Evolutionary conservation across 2,888 invertebrate genomes (phyloP), one percentile per base, ranked within the genome.

Genomic region (Ichneumoninae sp.): DNA sequence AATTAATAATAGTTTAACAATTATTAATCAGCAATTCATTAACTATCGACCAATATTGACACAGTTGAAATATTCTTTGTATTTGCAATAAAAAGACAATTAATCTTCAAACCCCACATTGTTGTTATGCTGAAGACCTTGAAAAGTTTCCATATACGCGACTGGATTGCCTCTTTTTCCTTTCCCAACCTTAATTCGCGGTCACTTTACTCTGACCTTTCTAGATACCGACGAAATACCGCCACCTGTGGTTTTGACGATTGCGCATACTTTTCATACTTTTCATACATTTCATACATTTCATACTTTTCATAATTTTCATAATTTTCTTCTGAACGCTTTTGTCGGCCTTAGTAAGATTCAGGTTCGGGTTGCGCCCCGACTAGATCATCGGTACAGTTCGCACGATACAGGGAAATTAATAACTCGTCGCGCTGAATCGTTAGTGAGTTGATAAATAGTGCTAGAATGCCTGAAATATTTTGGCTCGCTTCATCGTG

Each of bases 401-500:
- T 47, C 16, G 16, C 30, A 40, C 10, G 22, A 33, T 50, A 78
- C 40, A 60, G 68, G 62, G 36, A 52, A 70, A 76, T 83, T 68
- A 47, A 26, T 83, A 10, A 68, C 33, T 54, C 60, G 40, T 19
- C 65, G 57, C 60, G 40, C 2, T 13, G 16, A 65, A 44, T 75
- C 69, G 72, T 78, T 77, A 70, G 52, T 30, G 50, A 33, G 19
- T 44, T 71, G 76, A 76, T 80, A 76, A 72, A 80, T 83, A 40
- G 79, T 50, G 47, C 5, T n/a, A 65, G 22, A 40, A 70, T 76
- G 80, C 70, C 30, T 60, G 19, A 80, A 75, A 76, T 80, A 76
- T 80, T 72, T 83, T 80, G 83, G 80, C 80, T 76, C 75, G 54
- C 62, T 62, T 33, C 62, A 30, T 36, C 62, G 62, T 62, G 62